Base-by-base conservation (phyloP, 2,888 invertebrate species). In the Zhuqinia jingwanae region DNA sequence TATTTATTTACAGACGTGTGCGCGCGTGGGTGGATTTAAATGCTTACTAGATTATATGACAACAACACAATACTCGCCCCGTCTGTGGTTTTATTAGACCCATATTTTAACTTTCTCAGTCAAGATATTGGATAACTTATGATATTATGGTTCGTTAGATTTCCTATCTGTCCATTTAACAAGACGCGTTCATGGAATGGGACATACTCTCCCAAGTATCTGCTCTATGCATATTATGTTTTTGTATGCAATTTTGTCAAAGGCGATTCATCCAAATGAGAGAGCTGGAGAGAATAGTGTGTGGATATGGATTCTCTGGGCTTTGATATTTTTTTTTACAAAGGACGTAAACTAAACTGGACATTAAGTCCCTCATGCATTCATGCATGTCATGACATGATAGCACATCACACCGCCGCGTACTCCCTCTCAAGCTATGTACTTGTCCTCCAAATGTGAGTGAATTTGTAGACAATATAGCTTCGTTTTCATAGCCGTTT, bases 301-400 rank as follows among this genome's bases (percentile, higher is more conserved):
- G n/a, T n/a, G n/a, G n/a, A n/a, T n/a, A n/a, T n/a, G 36, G 36
- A 36, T 36, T 3, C 36, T 36, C 8, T 8, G 8, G 36, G 36
- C 36, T 42, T 42, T 27, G 10, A 63, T 68, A 25, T 45, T 65
- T 68, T 3, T 42, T 45, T 60, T 68, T 45, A 42, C 65, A 42
- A 36, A 36, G 36, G 8, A 45, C 20, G 65, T 15, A 60, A 60
- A 60, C 42, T 20, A 68, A 70, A 70, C 25, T 70, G 47, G 70
- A 45, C 70, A 70, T 13, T 70, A 47, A n/a, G 17, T 47, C 25
- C 47, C 25, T 70, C 70, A 47, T 70, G 70, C 70, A 50, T 47
- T 70, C 47, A 50, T 70, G 70, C 70, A 47, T 70, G 47, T 47
- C 47, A 70, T 70, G 25, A 3, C 2, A 70, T 25, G 70, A 70